A percentile compares a stretch with the other conserved stretches of the same genome.
Conservation (phyloP, 2,113 vertebrate species). For the Clupea harengus region DNA sequence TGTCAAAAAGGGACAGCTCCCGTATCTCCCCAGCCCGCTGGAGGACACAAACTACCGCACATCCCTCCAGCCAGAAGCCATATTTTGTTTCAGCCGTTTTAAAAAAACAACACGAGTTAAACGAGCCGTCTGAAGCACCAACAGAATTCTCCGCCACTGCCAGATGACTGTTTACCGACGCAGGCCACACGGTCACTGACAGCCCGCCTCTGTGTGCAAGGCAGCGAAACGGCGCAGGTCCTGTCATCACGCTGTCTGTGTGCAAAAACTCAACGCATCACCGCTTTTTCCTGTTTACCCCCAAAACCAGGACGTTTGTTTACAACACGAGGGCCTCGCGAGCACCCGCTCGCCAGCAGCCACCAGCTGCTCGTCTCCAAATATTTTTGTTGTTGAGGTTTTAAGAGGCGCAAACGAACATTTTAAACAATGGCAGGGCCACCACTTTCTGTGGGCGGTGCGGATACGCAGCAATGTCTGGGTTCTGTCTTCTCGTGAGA, state of each 20-base stretch:
- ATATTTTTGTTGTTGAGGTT: background rate
- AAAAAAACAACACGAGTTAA: background rate
- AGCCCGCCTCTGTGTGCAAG: background rate
- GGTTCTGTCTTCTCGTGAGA: background rate
- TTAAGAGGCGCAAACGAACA: background rate
- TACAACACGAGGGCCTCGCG: background rate
- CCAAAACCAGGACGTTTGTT: background rate
- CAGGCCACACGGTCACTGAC: background rate
- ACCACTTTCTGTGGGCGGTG: background rate
- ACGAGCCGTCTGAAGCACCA: background rate
- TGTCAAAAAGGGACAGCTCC: background rate
- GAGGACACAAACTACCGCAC: background rate
- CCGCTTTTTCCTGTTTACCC: conserved; percentile 28
- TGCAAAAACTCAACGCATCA: conserved; percentile 33
- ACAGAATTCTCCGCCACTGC: background rate
- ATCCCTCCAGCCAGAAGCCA: background rate
- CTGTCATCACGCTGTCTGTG: conserved; percentile 20
- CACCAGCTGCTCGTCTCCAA: background rate
- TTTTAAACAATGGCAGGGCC: background rate
- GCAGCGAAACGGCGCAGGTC: background rate
- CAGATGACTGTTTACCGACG: background rate
- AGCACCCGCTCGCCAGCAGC: background rate
- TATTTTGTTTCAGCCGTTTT: background rate
- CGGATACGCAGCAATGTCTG: background rate
- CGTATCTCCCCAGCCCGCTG: background rate